Base-by-base conservation (phyloP, 2,888 invertebrate genomes). In the Mesodorylaimus sp. region DNA sequence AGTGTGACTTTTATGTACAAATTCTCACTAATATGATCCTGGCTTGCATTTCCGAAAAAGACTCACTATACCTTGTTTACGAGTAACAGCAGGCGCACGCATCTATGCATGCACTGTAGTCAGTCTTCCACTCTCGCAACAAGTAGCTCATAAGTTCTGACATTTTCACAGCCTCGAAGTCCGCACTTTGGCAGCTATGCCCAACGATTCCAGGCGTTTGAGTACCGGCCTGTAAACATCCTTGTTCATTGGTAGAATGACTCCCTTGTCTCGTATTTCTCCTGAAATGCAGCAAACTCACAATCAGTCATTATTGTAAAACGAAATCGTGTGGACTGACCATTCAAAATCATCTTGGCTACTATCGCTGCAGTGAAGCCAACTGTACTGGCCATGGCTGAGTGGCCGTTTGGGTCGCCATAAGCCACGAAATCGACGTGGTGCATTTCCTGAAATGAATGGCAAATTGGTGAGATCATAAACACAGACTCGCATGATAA, bases 311-410 rank as follows among this genome's bases (percentile, higher is more conserved):
- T n/a, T n/a, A n/a, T n/a, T n/a, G n/a, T n/a, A n/a, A n/a, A n/a
- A n/a, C n/a, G n/a, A n/a, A n/a, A n/a, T n/a, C n/a, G 10, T 23
- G 19, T 47, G 10, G 7, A 3, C 7, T 67, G 69, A 84, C 91
- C 93, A 68, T 91, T 88, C 13, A 97, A 73, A 53, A 97, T 77
- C 97, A 97, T 99, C 70, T 89, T 89, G 1, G 88, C 80, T 1
- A 93, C 89, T 59, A 97, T 95, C 23, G 87, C 97, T 5, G 89
- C 81, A 0, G 81, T 95, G 71, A 79, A 86, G 24, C 88, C 88
- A 7, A 89, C 88, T 7, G 85, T 83, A 62, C 81, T 78, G 0
- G 87, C 83, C 97, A 97, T 97, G 27, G 97, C 97, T 0, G 93
- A 89, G 68, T 86, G 85, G 1, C 83, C 81, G 49, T 65, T 57